Base-by-base conservation (phyloP, 2,888 invertebrate genomes). In the Standfussiana lucernea region DNA sequence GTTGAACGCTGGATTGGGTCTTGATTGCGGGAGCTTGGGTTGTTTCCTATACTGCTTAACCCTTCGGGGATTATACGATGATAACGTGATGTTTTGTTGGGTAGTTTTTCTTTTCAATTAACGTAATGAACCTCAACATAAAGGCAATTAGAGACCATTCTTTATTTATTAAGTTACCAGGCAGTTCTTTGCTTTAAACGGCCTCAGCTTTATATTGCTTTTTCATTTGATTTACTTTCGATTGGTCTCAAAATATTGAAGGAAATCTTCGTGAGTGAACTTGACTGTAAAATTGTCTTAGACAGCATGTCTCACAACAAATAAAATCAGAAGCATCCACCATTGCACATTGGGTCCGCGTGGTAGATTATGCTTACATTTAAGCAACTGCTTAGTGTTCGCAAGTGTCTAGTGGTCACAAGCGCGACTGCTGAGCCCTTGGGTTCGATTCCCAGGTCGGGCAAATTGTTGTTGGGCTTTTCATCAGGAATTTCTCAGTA, bases 1-100 rank as follows among this genome's bases (percentile, higher is more conserved):
- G 74, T 72, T 53, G 73, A 61, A 8, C 62, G 40, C 71, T 69
- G 69, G 56, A 62, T 72, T 42, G 76, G 42, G 65, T 72, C 69
- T 62, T 82, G 76, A 83, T 72, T 83, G 56, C 28, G 15, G n/a
- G 45, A 21, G 59, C 66, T 67, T 53, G 21, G 3, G n/a, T 45
- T 37, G 62, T 32, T 47, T 73, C 56, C 15, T 35, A 11, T 18
- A 18, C 64, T 64, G 64, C 3, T n/a, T 15, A 37, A 3, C 7
- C n/a, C 8, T 28, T n/a, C 1, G n/a, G 28, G 40, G 15, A 40
- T 40, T 37, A 24, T 37, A 15, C 8, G 37, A n/a, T n/a, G n/a
- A n/a, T n/a, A n/a, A n/a, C n/a, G 40, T 40, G 15, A n/a, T 64
- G 37, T 13, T n/a, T 15, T n/a, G 40, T 13, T 32, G 2, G 45